Evolutionary conservation across 2,113 vertebrate genomes (phyloP).

Genomic region (Gavialis gangeticus): DNA sequence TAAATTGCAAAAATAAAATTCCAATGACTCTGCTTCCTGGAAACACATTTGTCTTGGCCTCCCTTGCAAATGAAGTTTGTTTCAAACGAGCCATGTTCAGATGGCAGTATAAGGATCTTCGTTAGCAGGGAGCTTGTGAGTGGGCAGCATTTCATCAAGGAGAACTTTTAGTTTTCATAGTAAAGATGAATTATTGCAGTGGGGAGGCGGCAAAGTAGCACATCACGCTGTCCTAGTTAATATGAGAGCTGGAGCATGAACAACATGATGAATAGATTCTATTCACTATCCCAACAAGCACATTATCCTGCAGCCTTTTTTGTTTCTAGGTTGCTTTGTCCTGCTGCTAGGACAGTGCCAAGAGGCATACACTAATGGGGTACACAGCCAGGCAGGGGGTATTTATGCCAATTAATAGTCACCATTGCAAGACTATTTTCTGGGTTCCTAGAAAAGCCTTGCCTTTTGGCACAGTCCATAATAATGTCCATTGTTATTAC

Average conservation of each 20-base stretch:
- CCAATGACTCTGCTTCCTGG: not conserved
- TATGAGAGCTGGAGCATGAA: not conserved
- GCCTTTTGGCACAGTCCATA: not conserved
- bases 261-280: not conserved
- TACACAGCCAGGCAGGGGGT: not conserved
- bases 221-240: conserved; percentile 19
- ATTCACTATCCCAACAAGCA: not conserved
- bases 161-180: not conserved
- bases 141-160: not conserved
- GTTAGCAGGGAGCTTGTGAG: not conserved
- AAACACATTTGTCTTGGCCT: not conserved
- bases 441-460: not conserved
- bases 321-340: not conserved
- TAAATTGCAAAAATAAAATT: conserved; percentile 9
- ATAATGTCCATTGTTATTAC: not conserved
- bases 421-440: not conserved
- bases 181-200: not conserved
- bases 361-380: not conserved
- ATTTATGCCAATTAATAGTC: not conserved
- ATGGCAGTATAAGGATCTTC: not conserved
- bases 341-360: not conserved
- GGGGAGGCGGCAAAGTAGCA: conserved; percentile 15
- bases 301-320: not conserved
- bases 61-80: not conserved
- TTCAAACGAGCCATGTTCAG: not conserved